These are phyloP conservation scores for Platalea minor DNA, from an alignment of 2,797 vertebrate species.

Conservation along the genomic window DNA sequence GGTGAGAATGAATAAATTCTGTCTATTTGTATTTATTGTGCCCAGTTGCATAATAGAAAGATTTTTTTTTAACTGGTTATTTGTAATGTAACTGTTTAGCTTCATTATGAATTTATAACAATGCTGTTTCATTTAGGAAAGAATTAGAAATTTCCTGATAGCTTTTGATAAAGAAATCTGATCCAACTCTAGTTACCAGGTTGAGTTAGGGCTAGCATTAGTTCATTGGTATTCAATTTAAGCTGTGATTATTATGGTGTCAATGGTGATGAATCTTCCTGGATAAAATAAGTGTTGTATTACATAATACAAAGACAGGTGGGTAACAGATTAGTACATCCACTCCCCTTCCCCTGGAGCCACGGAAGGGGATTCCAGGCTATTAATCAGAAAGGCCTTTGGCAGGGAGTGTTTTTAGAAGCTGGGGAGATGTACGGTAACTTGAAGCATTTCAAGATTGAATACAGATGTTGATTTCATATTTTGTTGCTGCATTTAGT, in stretches of 20 bases:
- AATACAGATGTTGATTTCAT: conserved; percentile 48
- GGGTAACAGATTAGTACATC: conserved; percentile 44
- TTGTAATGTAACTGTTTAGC: neutral
- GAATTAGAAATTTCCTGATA: neutral
- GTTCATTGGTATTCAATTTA: conserved; percentile 20
- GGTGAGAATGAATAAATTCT: neutral
- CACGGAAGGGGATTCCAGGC: neutral
- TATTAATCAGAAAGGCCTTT: conserved; percentile 40
- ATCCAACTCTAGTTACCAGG: neutral
- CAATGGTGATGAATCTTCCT: conserved; percentile 31
- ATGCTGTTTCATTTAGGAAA: neutral
- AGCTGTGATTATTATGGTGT: conserved; percentile 28
- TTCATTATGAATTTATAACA: neutral
- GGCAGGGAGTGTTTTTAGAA: neutral
- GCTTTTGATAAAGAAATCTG: neutral
- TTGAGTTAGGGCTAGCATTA: neutral
- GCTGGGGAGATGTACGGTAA: neutral
- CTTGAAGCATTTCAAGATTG: conserved; percentile 7
- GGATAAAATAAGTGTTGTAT: conserved; percentile 46
- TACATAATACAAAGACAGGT: conserved; percentile 29
- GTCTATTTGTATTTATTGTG: neutral
- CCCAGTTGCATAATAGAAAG: neutral
- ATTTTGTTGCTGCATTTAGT: neutral
- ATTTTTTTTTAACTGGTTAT: neutral
- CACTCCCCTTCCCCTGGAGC: conserved; percentile 9